Conservation (phyloP, 2,113 vertebrate genomes). For the Zapus hudsonius region DNA sequence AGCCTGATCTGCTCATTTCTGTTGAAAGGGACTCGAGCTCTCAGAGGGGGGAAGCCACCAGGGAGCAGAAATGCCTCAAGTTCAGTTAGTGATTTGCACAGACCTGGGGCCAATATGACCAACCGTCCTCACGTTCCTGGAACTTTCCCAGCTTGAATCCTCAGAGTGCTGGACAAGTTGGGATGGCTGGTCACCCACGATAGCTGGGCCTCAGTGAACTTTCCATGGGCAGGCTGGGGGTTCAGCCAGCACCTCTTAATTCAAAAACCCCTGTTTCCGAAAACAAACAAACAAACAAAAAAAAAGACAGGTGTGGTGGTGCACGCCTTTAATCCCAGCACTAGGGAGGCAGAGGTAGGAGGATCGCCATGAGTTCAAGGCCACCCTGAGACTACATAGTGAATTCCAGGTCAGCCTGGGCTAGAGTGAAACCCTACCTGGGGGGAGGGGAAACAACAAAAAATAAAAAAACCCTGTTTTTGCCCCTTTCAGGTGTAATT, state of each 20-base stretch:
- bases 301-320: no score
- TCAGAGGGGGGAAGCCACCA: background rate
- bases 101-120: background rate
- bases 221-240: background rate
- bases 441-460: no score
- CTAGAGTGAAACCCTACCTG: no score
- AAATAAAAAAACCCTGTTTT: no score
- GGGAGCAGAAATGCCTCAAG: background rate
- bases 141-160: background rate
- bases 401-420: no score
- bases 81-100: background rate
- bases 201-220: background rate
- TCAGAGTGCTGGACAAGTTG: background rate
- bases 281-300: no score
- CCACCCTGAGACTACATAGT: no score
- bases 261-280: no score
- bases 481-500: slow-evolving; percentile 87
- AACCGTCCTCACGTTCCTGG: background rate
- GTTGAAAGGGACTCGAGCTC: background rate
- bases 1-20: background rate
- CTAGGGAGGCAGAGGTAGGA: no score
- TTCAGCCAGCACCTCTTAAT: background rate
- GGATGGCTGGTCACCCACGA: background rate
- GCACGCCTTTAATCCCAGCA: no score
- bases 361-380: no score